Conservation (phyloP, 2,113 vertebrate species). For the Pomatostomus ruficeps region DNA sequence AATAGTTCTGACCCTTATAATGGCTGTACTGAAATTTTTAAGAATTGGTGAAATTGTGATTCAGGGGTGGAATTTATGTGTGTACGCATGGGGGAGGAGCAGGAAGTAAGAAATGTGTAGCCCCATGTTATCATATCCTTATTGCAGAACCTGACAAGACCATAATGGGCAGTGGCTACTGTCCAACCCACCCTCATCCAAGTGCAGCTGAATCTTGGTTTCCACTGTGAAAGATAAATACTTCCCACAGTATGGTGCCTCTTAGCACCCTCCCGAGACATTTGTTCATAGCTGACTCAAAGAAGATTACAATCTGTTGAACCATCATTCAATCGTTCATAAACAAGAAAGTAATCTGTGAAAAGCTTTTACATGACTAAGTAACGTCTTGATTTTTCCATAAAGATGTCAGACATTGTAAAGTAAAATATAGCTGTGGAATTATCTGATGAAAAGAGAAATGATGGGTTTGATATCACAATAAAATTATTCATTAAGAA, state of each 20-base stretch:
- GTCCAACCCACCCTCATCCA: background rate
- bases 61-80: background rate
- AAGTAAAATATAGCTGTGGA: background rate
- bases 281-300: background rate
- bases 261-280: background rate
- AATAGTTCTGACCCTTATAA: background rate
- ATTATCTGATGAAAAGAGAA: background rate
- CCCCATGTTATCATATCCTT: background rate
- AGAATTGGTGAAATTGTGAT: background rate
- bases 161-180: background rate
- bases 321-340: background rate
- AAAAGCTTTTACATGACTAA: background rate
- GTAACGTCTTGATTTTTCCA: background rate
- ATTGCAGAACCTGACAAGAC: background rate
- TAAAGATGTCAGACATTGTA: background rate
- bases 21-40: background rate
- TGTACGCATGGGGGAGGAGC: rapidly evolving
- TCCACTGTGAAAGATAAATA: background rate
- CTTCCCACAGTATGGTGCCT: background rate
- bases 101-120: background rate
- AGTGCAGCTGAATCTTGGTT: background rate
- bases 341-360: background rate
- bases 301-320: background rate
- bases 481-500: background rate
- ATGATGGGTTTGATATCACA: rapidly evolving